These are phyloP conservation scores for Diacarnus erythraeanus DNA, from an alignment of 37 sponge, comb jelly and placozoan genomes.

Conservation along the genomic window DNA sequence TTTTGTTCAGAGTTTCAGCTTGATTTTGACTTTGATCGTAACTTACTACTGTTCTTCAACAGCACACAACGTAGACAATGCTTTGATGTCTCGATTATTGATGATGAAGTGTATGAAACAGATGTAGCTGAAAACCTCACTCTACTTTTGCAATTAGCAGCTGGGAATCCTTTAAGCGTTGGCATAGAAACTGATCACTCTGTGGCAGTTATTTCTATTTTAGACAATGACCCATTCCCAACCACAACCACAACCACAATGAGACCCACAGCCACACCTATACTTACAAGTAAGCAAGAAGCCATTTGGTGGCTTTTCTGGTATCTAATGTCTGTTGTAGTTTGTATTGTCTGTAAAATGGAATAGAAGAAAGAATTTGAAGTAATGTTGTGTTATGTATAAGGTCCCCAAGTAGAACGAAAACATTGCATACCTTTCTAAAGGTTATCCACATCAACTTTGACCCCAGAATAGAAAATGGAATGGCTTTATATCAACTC, in stretches of 20 bases:
- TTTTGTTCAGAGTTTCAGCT: neutral
- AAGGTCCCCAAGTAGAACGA: too few relatives aligned
- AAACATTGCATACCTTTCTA: too few relatives aligned
- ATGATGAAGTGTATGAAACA: slow-evolving; percentile 4
- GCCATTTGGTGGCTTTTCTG: too few relatives aligned
- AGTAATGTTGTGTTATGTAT: too few relatives aligned
- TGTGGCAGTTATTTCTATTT: neutral
- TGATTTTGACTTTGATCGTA: slow-evolving; percentile 8
- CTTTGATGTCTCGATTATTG: slow-evolving; percentile 10
- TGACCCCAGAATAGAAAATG: too few relatives aligned
- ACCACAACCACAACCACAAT: neutral
- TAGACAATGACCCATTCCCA: neutral
- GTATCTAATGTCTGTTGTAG: too few relatives aligned
- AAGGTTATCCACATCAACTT: too few relatives aligned
- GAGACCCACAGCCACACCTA: neutral
- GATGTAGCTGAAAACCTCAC: neutral
- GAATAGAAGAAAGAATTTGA: too few relatives aligned
- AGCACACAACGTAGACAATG: neutral
- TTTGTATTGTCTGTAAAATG: too few relatives aligned
- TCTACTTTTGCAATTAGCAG: neutral
- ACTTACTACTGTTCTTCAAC: neutral
- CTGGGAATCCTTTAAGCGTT: neutral
- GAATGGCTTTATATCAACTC: too few relatives aligned
- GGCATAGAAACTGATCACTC: neutral
- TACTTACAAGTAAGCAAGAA: too few relatives aligned